These are phyloP conservation scores for Megaceryle maxima DNA, from an alignment of 2,113 vertebrate genomes.

Conservation along the genomic window DNA sequence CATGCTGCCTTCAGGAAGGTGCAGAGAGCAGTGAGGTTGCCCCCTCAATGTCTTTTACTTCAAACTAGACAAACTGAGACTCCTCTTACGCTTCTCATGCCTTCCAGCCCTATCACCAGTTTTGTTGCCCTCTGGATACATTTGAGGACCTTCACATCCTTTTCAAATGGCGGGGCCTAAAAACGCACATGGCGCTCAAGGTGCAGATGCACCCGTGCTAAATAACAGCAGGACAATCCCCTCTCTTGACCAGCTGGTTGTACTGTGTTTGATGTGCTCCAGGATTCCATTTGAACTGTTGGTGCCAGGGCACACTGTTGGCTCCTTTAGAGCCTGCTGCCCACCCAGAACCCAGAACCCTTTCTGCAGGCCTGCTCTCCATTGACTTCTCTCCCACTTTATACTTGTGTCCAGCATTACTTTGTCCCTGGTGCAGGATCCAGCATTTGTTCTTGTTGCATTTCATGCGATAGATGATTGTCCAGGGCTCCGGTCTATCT, in stretches of 20 bases:
- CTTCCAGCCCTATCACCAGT: not conserved
- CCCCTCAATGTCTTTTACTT: not conserved
- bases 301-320: not conserved
- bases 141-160: not conserved
- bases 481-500: not conserved
- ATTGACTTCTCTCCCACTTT: too few species aligned
- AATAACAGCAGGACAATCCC: not conserved
- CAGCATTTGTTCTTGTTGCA: not conserved
- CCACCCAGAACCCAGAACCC: too few species aligned
- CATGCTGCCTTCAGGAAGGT: not conserved
- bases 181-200: not conserved
- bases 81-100: not conserved
- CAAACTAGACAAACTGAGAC: not conserved
- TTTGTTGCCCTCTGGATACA: not conserved
- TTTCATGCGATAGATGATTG: not conserved
- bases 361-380: not conserved
- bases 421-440: not conserved
- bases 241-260: not conserved
- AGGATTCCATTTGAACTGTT: not conserved
- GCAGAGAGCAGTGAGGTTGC: not conserved
- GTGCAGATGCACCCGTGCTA: fast-evolving
- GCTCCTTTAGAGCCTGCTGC: not conserved
- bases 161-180: not conserved
- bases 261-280: not conserved
- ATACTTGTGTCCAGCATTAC: fast-evolving